A percentile compares a stretch with the other conserved stretches of the same genome.
Conservation (phyloP, 2,888 invertebrate species). For the Pyralis farinalis region DNA sequence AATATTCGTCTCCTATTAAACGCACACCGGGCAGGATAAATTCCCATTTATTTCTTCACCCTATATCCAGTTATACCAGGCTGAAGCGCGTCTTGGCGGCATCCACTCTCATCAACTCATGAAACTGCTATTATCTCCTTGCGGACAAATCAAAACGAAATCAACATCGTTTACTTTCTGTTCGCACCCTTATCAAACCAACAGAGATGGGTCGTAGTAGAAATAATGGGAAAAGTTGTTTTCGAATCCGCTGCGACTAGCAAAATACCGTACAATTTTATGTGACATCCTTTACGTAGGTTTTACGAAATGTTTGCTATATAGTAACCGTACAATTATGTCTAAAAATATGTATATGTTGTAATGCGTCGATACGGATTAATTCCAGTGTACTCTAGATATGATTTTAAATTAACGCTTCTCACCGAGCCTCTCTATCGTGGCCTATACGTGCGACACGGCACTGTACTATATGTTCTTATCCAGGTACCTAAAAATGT, state of each 20-base stretch:
- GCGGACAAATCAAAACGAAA: constrained; percentile 72
- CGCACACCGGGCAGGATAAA: constrained; percentile 40
- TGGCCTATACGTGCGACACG: no score
- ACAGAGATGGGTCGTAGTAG: constrained; percentile 45
- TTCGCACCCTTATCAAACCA: constrained; percentile 64
- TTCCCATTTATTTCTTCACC: constrained; percentile 43
- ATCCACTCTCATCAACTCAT: constrained; percentile 56
- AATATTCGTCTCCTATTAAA: constrained; percentile 47
- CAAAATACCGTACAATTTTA: constrained; percentile 14
- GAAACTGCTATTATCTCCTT: constrained; percentile 66
- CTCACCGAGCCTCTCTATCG: no score
- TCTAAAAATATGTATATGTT: no score
- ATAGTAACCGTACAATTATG: no score
- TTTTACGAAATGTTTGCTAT: not conserved
- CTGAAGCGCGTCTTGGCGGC: constrained; percentile 31
- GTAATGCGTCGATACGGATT: no score
- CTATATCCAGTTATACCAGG: constrained; percentile 30
- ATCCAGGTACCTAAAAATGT: no score
- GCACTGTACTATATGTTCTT: no score
- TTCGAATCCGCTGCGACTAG: constrained; percentile 16
- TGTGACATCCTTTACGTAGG: constrained; percentile 16
- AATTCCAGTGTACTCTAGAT: no score
- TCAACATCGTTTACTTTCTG: constrained; percentile 73
- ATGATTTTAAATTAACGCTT: no score
- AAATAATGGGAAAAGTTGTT: constrained; percentile 31